Conservation (phyloP, 1,140 invertebrate genomes). For the fruit fly (Drosophila melanogaster) region DNA sequence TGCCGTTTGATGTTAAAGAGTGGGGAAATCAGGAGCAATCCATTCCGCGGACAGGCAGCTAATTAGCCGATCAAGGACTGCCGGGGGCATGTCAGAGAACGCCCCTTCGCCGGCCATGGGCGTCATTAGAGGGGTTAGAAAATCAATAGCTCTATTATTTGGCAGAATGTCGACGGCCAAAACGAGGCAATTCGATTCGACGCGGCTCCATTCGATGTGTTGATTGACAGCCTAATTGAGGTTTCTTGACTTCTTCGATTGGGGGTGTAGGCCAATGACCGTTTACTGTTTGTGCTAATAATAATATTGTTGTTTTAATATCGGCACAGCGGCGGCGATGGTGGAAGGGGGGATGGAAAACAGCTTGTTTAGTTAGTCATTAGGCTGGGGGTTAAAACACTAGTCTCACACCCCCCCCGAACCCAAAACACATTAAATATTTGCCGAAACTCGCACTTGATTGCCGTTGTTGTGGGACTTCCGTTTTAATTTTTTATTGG, state of each 20-base stretch:
- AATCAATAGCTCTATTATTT: conserved; percentile 81
- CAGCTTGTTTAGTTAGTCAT: conserved; percentile 56
- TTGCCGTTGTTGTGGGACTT: conserved; percentile 35
- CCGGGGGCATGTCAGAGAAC: conserved; percentile 49
- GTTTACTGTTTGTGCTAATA: conserved; percentile 56
- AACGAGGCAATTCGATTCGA: conserved; percentile 26
- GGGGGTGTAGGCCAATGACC: conserved; percentile 55
- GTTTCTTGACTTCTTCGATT: conserved; percentile 66
- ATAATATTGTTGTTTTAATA: conserved; percentile 68
- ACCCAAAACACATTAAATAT: conserved; percentile 62
- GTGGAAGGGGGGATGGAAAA: conserved; percentile 7
- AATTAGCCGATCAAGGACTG: conserved; percentile 71
- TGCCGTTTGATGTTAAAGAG: background rate
- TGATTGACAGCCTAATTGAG: conserved; percentile 82
- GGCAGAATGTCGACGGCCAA: conserved; percentile 40
- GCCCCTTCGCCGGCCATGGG: conserved; percentile 41
- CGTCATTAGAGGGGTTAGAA: conserved; percentile 61
- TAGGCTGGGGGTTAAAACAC: conserved; percentile 24
- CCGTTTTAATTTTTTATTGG: conserved; percentile 79
- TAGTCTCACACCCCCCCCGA: background rate
- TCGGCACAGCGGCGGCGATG: background rate
- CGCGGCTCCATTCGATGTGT: conserved; percentile 41
- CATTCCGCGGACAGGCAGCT: conserved; percentile 50
- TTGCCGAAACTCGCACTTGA: conserved; percentile 66
- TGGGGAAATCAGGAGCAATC: conserved; percentile 27